Conservation (phyloP, 2,888 invertebrate species). For the Gastrophysa polygoni region DNA sequence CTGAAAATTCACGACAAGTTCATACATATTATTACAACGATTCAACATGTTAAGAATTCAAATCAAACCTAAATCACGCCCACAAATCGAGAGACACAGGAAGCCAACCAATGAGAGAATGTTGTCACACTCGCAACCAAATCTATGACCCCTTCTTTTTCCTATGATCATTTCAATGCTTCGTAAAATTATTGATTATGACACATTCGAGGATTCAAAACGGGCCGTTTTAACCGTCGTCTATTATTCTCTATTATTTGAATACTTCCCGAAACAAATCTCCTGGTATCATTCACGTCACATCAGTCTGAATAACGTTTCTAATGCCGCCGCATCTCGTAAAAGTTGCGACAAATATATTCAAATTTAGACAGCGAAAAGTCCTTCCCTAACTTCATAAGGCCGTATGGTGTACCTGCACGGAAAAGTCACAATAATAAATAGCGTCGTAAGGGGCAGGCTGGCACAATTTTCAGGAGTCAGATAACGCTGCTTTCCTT, state of each 20-base stretch:
- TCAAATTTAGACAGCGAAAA: conserved; percentile 25
- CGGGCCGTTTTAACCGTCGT: neutral
- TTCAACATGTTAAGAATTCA: no score
- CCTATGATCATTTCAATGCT: no score
- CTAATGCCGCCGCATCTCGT: conserved; percentile 18
- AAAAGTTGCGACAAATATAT: conserved; percentile 24
- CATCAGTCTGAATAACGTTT: conserved; percentile 18
- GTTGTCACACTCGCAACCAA: no score
- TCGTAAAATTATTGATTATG: no score
- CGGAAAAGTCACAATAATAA: conserved; percentile 42
- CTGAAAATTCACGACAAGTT: no score
- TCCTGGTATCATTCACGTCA: conserved; percentile 6
- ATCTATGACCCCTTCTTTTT: no score
- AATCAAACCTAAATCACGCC: no score
- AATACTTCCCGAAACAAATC: conserved; percentile 9
- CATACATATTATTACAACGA: no score
- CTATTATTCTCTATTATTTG: neutral
- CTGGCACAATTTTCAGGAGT: conserved; percentile 46
- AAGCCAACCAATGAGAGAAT: no score
- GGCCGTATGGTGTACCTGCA: conserved; percentile 20
- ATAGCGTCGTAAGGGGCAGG: conserved; percentile 45
- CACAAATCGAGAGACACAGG: no score
- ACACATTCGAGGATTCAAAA: no score
- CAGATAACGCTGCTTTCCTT: conserved; percentile 52
- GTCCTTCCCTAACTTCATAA: conserved; percentile 20